phyloP scores from a whole-genome alignment of 2,888 invertebrate species.

The Ichneumon xanthorius region DNA sequence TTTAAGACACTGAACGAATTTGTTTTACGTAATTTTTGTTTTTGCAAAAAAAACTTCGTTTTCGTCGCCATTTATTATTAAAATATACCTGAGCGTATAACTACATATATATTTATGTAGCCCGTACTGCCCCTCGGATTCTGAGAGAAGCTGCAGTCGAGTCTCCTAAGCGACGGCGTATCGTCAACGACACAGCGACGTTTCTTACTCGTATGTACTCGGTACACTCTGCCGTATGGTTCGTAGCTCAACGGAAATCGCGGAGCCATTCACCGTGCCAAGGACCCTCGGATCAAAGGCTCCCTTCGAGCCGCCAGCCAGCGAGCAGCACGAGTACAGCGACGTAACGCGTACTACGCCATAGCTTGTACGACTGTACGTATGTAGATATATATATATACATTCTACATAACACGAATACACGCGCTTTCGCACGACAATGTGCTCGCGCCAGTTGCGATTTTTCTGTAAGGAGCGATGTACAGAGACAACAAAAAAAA shows the following conservation, averaged over 20 bases:
- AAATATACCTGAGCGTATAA: background rate
- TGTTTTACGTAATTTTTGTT: background rate
- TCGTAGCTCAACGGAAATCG: constrained; percentile 74
- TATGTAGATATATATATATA: constrained; percentile 16
- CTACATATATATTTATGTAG: background rate
- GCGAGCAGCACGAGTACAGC: constrained; percentile 45
- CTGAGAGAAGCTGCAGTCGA: constrained; percentile 48
- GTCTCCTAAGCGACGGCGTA: constrained; percentile 54
- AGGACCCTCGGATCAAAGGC: constrained; percentile 73
- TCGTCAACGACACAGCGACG: constrained; percentile 33
- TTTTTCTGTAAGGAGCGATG: background rate
- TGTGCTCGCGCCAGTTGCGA: constrained; percentile 41
- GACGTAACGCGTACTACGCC: constrained; percentile 41
- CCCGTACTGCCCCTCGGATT: background rate
- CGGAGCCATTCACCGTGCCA: constrained; percentile 73
- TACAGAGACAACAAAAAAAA: background rate
- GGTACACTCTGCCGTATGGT: constrained; percentile 68
- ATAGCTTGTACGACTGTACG: constrained; percentile 28
- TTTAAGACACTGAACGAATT: background rate
- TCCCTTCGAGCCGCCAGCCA: constrained; percentile 68
- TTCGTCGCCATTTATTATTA: background rate
- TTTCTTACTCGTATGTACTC: constrained; percentile 55
- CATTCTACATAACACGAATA: constrained; percentile 16
- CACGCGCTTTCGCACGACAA: constrained; percentile 54
- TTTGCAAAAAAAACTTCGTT: background rate